phyloP scores from a whole-genome alignment of 2,113 vertebrate genomes.

The Spheniscus mendiculus region DNA sequence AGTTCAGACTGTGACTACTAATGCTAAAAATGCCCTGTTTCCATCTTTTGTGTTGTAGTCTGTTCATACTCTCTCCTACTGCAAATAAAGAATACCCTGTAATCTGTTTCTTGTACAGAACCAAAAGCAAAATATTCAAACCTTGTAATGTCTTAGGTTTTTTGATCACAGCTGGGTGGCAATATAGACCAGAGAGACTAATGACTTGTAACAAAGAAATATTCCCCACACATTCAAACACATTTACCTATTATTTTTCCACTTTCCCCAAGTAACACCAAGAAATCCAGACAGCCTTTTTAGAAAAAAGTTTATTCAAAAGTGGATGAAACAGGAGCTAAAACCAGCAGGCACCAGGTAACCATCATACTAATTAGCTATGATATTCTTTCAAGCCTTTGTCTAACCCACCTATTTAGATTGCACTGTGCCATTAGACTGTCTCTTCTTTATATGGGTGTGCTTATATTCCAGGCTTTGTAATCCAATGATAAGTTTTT shows the following conservation, averaged over 20 bases:
- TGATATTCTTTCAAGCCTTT: background rate
- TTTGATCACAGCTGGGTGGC: conserved; percentile 54
- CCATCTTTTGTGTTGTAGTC: background rate
- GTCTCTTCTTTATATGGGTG: background rate
- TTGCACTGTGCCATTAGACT: background rate
- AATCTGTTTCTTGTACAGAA: background rate
- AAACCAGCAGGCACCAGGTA: background rate
- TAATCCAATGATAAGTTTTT: background rate
- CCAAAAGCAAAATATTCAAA: background rate
- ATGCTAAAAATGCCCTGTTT: background rate
- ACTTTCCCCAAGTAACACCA: background rate
- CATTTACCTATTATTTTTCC: background rate
- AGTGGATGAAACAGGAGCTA: background rate
- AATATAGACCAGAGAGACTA: conserved; percentile 38
- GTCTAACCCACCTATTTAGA: background rate
- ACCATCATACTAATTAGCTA: background rate
- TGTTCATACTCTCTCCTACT: background rate
- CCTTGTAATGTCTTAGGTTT: background rate
- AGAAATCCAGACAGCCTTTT: background rate
- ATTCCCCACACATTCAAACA: background rate
- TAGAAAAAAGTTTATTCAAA: background rate
- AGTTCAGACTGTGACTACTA: background rate
- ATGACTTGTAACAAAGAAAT: background rate
- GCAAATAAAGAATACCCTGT: background rate
- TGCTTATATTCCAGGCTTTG: background rate